Evolutionary conservation across 2,888 invertebrate genomes (phyloP), one percentile per base, ranked within the genome.

Genomic region (Cheilosia pagana): DNA sequence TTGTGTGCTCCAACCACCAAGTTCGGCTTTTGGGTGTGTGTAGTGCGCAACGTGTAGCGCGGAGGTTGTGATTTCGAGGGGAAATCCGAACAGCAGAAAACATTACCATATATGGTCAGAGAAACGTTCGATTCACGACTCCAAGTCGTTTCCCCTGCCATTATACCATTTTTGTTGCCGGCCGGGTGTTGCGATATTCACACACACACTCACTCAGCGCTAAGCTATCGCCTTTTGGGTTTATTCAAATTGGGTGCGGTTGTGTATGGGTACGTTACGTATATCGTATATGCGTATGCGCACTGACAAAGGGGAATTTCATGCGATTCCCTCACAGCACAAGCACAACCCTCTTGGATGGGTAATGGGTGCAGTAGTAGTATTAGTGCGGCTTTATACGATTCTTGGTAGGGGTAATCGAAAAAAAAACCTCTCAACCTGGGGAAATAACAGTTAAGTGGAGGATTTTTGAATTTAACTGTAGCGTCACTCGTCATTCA

Each of bases 21-120:
- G 85, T 85, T 71, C 67, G 85, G 85, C 78, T 81, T 76, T 65
- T 75, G 71, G 62, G 45, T 75, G 68, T 62, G 45, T 79, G 75
- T 79, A 74, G 52, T 60, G 45, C 25, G 31, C 39, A 16, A 50
- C 43, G 71, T 62, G 39, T 71, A 70, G 14, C 62, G n/a, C 53
- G 39, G 71, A 67, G 14, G 50, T 43, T 28, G 67, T 71, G 74
- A 71, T 81, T 60, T 41, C 71, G 7, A 81, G 81, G 85, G 85
- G 81, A 81, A 85, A 70, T 67, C 57, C 71, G 60, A 81, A 67
- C 75, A 67, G 70, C 85, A 71, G 79, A 85, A 91, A 91, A 91
- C 90, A 91, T 91, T 90, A 89, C 91, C 91, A 91, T 91, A 91
- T 91, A 91, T 91, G 91, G 91, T 90, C 91, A 91, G 90, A 90